phyloP scores from a whole-genome alignment of 2,113 vertebrate genomes.

The Calyptomena viridis region DNA sequence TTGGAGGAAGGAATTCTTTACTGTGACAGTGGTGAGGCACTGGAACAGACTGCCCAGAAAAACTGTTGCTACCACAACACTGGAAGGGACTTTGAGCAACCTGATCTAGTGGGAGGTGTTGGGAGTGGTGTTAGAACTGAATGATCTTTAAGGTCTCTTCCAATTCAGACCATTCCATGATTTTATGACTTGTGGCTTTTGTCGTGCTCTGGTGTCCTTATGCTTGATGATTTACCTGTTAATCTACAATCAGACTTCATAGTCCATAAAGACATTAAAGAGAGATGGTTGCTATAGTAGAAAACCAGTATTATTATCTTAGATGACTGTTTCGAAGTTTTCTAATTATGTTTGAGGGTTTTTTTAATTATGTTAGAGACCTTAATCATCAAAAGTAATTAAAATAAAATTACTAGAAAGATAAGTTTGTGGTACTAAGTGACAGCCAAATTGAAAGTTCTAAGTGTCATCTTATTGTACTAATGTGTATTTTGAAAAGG shows the following conservation, averaged over 20 bases:
- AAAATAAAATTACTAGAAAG: background rate
- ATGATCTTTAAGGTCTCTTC: background rate
- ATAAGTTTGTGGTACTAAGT: background rate
- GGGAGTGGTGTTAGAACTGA: background rate
- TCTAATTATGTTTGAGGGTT: background rate
- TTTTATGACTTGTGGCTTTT: background rate
- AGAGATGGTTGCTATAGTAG: background rate
- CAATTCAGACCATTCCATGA: background rate
- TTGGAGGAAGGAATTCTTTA: background rate
- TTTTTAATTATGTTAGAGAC: background rate
- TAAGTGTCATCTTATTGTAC: background rate
- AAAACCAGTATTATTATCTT: background rate
- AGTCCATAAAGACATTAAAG: background rate
- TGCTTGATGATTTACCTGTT: background rate
- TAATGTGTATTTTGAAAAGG: background rate
- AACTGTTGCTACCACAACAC: background rate
- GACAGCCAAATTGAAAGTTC: background rate
- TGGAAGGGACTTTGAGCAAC: no score
- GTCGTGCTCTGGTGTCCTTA: background rate
- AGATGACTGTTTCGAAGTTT: background rate
- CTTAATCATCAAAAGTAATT: background rate
- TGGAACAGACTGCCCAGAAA: background rate
- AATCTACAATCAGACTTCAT: background rate
- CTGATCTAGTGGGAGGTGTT: background rate
- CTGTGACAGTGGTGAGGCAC: background rate